phyloP scores from a whole-genome alignment of 1,140 invertebrate species.

The Ceratosolen fusciceps region DNA sequence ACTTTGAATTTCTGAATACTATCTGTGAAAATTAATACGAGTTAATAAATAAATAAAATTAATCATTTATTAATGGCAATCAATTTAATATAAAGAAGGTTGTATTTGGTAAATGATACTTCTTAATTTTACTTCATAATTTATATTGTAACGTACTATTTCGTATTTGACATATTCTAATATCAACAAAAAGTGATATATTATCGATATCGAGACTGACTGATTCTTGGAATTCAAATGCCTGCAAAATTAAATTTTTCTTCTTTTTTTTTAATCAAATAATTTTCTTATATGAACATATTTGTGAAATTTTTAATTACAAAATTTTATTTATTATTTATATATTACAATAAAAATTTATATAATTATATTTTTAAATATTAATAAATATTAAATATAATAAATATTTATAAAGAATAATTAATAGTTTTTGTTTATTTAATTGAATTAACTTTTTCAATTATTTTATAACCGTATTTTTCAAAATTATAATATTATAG shows the following conservation, averaged over 20 bases:
- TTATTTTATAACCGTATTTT: too few species aligned
- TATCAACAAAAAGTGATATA: conserved; percentile 57
- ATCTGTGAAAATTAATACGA: conserved; percentile 56
- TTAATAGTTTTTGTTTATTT: too few species aligned
- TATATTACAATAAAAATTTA: too few species aligned
- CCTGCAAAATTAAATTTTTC: conserved; percentile 43
- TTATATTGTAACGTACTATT: conserved; percentile 57
- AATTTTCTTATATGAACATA: too few species aligned
- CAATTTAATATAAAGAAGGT: conserved; percentile 45
- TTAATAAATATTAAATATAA: too few species aligned
- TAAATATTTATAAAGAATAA: too few species aligned
- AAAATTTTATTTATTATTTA: too few species aligned
- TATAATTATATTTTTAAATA: too few species aligned
- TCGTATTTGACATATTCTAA: conserved; percentile 47
- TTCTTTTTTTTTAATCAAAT: too few species aligned
- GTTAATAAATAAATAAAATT: conserved; percentile 20
- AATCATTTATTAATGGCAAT: conserved; percentile 44
- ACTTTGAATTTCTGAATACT: conserved; percentile 60
- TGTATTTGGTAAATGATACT: conserved; percentile 54
- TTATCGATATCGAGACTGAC: conserved; percentile 46
- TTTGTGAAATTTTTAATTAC: too few species aligned
- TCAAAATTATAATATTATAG: too few species aligned
- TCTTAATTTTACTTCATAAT: conserved; percentile 50
- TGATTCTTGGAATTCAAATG: conserved; percentile 51
- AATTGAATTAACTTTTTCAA: too few species aligned